phyloP scores from a whole-genome alignment of 1,140 invertebrate genomes.

The Chironomus tepperi region DNA sequence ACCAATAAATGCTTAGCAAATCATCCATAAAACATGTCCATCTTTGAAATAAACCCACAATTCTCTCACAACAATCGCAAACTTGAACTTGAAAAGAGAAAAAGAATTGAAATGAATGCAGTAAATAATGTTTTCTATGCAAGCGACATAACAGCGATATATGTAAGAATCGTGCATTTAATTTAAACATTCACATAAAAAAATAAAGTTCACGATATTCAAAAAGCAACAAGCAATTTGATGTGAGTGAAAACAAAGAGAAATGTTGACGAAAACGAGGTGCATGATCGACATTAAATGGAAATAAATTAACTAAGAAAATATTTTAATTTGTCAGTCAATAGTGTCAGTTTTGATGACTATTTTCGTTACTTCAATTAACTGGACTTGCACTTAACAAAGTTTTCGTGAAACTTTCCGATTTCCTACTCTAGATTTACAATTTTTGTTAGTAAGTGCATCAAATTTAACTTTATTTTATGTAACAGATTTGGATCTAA shows the following conservation, averaged over 20 bases:
- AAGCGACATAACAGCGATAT: neutral
- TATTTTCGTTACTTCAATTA: neutral
- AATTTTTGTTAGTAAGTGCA: neutral
- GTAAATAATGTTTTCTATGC: neutral
- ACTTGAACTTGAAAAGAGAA: neutral
- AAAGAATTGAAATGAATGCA: neutral
- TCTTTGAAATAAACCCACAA: neutral
- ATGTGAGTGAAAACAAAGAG: too few species aligned
- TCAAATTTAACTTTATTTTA: too few species aligned
- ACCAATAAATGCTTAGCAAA: too few species aligned
- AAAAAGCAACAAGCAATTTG: neutral
- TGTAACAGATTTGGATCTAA: too few species aligned
- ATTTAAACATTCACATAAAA: neutral
- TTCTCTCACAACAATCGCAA: neutral
- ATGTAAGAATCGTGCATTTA: neutral
- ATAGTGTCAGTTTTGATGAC: neutral
- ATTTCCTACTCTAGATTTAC: neutral
- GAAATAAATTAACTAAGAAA: neutral
- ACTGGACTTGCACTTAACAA: neutral
- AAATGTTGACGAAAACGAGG: neutral
- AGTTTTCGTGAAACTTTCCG: neutral
- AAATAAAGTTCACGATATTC: neutral
- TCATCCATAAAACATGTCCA: neutral
- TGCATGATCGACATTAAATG: too few species aligned
- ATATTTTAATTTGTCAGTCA: conserved; percentile 11